Conservation (phyloP, 92 coral and sea anemone genomes). For the Bergia sp. region DNA sequence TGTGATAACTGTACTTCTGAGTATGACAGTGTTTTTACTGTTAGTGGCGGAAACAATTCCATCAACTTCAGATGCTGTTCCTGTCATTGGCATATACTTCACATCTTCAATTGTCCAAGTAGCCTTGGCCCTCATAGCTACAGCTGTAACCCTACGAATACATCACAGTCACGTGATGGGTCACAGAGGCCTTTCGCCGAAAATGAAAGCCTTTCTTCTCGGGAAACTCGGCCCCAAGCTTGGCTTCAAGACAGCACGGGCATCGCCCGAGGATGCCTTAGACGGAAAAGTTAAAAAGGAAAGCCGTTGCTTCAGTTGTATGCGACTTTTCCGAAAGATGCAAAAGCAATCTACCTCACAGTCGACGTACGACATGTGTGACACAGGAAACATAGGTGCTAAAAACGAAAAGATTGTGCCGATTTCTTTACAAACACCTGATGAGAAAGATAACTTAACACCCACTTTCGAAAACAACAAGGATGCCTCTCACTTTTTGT, state of each 20-base stretch:
- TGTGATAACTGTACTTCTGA: constrained; percentile 81
- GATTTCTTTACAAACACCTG: not conserved
- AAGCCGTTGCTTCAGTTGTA: constrained; percentile 4
- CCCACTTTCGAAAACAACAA: constrained; percentile 36
- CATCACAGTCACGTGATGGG: constrained; percentile 76
- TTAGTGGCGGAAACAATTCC: constrained; percentile 87
- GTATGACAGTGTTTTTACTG: constrained; percentile 86
- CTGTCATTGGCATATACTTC: constrained; percentile 86
- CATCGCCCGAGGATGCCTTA: not conserved
- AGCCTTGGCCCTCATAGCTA: constrained; percentile 84
- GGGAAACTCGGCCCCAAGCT: constrained; percentile 65
- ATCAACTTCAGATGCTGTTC: constrained; percentile 87
- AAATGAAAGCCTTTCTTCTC: constrained; percentile 56
- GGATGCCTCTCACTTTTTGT: not conserved
- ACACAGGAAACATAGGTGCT: not conserved
- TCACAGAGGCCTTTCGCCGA: constrained; percentile 56
- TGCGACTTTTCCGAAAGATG: constrained; percentile 22
- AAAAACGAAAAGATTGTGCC: not conserved
- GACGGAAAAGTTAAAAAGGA: not conserved
- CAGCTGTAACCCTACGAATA: constrained; percentile 79
- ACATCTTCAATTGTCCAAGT: constrained; percentile 86
- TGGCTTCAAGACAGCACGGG: constrained; percentile 20
- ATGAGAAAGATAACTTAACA: not conserved
- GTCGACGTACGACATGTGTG: not conserved
- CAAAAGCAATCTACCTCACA: not conserved